These are phyloP conservation scores for Himalopsyche anomala DNA, from an alignment of 2,888 invertebrate species.

Conservation along the genomic window DNA sequence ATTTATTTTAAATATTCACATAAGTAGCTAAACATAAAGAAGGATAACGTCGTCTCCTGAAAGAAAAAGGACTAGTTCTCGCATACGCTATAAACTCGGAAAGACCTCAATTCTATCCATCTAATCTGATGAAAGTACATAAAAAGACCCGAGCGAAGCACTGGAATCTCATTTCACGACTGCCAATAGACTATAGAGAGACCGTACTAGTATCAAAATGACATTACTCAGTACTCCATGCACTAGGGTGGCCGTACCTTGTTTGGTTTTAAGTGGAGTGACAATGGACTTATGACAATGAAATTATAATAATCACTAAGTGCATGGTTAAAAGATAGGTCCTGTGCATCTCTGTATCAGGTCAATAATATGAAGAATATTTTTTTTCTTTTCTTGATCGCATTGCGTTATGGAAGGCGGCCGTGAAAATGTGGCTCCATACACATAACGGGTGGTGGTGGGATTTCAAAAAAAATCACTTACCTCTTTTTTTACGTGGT, in stretches of 20 bases:
- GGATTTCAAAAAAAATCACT: too few relatives aligned
- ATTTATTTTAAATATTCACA: too few relatives aligned
- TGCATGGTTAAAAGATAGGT: too few relatives aligned
- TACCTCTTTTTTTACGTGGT: too few relatives aligned
- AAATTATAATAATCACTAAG: too few relatives aligned
- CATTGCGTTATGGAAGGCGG: too few relatives aligned
- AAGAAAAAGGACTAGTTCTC: neutral
- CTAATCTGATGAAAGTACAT: conserved; percentile 26
- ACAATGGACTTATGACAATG: neutral
- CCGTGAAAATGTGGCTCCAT: too few relatives aligned
- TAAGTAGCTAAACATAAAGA: neutral
- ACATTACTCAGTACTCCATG: conserved; percentile 16
- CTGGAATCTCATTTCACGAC: conserved; percentile 26
- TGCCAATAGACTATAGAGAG: conserved; percentile 21
- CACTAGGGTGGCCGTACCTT: neutral
- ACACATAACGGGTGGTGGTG: too few relatives aligned
- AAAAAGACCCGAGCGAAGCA: conserved; percentile 12
- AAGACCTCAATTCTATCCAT: conserved; percentile 30
- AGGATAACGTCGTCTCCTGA: neutral
- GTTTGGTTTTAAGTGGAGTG: neutral
- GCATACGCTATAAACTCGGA: conserved; percentile 1
- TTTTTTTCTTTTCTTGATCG: too few relatives aligned
- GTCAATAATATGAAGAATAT: too few relatives aligned
- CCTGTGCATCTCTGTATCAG: too few relatives aligned
- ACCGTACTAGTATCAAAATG: conserved; percentile 23